A percentile compares a stretch with the other conserved stretches of the same genome.
Conservation (phyloP, 2,797 vertebrate genomes). For the Danio jaintianensis region DNA sequence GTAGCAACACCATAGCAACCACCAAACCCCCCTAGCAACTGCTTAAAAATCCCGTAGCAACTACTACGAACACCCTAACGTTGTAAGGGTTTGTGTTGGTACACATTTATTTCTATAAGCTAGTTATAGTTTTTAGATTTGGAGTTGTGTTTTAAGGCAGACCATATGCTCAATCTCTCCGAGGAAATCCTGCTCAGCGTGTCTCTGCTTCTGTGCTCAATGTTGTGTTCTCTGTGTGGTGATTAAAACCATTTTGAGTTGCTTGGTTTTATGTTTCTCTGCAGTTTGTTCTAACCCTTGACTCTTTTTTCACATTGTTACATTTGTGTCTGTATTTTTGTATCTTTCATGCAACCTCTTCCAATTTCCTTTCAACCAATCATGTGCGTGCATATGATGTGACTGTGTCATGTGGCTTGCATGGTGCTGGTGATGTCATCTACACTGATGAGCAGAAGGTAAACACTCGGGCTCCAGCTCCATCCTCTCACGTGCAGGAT, state of each 20-base stretch:
- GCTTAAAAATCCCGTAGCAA: neutral
- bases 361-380: constrained; percentile 93
- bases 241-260: constrained; percentile 59
- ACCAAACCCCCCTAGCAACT: neutral
- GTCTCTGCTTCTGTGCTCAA: constrained; percentile 55
- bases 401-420: constrained; percentile 95
- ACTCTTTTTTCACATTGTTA: constrained; percentile 83
- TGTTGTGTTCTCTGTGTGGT: constrained; percentile 54
- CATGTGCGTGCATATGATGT: constrained; percentile 93
- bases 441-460: constrained; percentile 93
- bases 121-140: neutral
- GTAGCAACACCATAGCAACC: neutral
- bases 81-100: neutral
- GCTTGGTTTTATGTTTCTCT: constrained; percentile 58
- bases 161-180: constrained; percentile 46
- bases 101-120: neutral
- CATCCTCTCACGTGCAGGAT: constrained; percentile 50
- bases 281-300: constrained; percentile 81
- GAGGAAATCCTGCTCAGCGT: constrained; percentile 60
- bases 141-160: neutral
- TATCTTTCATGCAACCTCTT: constrained; percentile 90
- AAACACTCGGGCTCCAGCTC: constrained; percentile 68
- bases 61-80: neutral
- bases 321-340: constrained; percentile 71
- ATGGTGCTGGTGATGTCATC: constrained; percentile 93